Evolutionary conservation across 2,797 vertebrate genomes (phyloP).

Genomic region (Pteropus rufus): DNA sequence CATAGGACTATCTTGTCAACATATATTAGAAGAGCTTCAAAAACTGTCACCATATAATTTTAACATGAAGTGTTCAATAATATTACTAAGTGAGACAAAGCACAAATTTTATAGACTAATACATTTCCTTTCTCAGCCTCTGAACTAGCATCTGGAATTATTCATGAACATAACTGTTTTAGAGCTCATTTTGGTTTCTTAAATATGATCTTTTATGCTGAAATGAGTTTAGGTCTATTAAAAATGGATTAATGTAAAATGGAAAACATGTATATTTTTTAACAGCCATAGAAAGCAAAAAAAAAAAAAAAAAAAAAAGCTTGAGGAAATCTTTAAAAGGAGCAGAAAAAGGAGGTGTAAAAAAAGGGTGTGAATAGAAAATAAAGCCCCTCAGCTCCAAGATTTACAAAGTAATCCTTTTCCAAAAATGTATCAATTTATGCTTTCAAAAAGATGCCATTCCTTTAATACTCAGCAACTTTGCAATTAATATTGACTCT

Average conservation of each 20-base stretch:
- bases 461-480: not conserved
- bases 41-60: not conserved
- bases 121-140: not conserved
- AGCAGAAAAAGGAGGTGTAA: not conserved
- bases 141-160: not conserved
- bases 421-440: not conserved
- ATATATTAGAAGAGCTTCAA: not conserved
- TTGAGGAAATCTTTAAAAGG: not conserved
- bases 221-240: slow-evolving; percentile 18
- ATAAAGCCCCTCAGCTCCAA: not conserved
- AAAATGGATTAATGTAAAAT: not conserved
- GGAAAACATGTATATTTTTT: not conserved
- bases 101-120: not conserved
- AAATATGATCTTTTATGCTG: not conserved
- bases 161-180: not conserved
- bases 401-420: not conserved
- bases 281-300: not conserved
- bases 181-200: slow-evolving; percentile 1
- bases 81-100: slow-evolving; percentile 16
- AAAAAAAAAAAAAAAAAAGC: not conserved
- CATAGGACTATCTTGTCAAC: not conserved
- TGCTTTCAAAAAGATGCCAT: slow-evolving; percentile 2
- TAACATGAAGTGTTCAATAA: not conserved
- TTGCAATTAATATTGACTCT: slow-evolving; percentile 27
- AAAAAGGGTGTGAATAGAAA: not conserved